A percentile compares a stretch with the other conserved stretches of the same genome.
Evolutionary conservation across 2,113 vertebrate species (phyloP).

Genomic region (Ginglymostoma cirratum): DNA sequence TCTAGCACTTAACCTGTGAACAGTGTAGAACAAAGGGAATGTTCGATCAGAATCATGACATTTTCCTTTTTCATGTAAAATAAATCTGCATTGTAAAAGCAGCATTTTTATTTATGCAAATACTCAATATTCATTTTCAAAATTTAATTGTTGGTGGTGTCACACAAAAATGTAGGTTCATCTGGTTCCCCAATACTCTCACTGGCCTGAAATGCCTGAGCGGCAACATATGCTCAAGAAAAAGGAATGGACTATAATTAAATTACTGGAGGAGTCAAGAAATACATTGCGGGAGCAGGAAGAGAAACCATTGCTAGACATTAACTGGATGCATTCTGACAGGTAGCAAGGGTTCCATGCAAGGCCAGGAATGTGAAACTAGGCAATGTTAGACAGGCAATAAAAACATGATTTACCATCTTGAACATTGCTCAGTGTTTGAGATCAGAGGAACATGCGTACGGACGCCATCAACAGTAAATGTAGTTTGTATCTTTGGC

Average conservation of each 20-base stretch:
- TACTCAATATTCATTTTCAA: too few species aligned
- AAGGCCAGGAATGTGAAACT: neutral
- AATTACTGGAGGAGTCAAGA: neutral
- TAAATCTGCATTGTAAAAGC: too few species aligned
- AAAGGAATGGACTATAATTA: neutral
- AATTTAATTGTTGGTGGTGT: too few species aligned
- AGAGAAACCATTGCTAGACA: neutral
- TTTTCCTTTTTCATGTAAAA: too few species aligned
- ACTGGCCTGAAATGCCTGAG: neutral
- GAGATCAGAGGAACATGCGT: neutral
- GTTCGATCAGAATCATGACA: too few species aligned
- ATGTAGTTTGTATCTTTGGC: neutral
- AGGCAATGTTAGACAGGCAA: neutral
- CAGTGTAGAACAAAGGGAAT: too few species aligned
- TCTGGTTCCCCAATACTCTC: too few species aligned
- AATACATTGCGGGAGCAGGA: too few species aligned
- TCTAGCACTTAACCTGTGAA: too few species aligned
- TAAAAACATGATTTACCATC: neutral
- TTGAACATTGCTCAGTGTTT: neutral
- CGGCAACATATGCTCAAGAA: neutral
- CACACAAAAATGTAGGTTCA: too few species aligned
- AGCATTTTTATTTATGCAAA: too few species aligned
- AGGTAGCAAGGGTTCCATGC: neutral
- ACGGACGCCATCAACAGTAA: neutral
- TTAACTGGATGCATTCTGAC: neutral